These are phyloP conservation scores for Meloidogyne hapla DNA, from an alignment of 1,140 invertebrate genomes.

Conservation along the genomic window DNA sequence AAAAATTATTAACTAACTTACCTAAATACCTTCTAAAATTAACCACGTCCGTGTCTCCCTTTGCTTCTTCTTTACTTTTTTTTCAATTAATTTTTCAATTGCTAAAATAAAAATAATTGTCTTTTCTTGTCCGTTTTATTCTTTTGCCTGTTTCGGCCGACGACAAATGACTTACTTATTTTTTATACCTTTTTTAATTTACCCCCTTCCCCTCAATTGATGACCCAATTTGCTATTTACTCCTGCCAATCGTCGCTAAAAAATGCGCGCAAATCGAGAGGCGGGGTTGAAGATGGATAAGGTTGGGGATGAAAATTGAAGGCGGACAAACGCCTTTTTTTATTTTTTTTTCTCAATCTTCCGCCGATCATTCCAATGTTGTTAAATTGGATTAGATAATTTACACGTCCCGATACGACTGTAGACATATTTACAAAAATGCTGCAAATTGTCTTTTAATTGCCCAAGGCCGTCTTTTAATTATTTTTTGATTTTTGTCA, in stretches of 20 bases:
- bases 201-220: neutral
- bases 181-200: neutral
- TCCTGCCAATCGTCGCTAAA: conserved; percentile 4
- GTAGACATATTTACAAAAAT: neutral
- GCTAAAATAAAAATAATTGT: neutral
- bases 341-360: neutral
- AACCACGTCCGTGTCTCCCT: neutral
- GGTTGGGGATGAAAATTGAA: neutral
- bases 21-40: neutral
- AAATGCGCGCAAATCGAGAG: neutral
- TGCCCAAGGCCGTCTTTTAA: neutral
- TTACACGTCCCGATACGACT: neutral
- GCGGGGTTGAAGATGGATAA: conserved; percentile 2
- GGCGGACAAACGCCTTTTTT: neutral
- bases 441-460: neutral
- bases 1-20: neutral
- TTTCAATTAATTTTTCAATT: neutral
- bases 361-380: neutral
- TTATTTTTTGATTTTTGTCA: neutral
- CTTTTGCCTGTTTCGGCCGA: conserved; percentile 1
- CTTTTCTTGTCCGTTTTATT: neutral
- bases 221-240: conserved; percentile 5
- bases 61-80: neutral
- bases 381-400: conserved; percentile 2
- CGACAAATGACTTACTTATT: conserved; percentile 2